Conservation (phyloP, 1,140 invertebrate genomes). For the Neoseiulus cucumeris region DNA sequence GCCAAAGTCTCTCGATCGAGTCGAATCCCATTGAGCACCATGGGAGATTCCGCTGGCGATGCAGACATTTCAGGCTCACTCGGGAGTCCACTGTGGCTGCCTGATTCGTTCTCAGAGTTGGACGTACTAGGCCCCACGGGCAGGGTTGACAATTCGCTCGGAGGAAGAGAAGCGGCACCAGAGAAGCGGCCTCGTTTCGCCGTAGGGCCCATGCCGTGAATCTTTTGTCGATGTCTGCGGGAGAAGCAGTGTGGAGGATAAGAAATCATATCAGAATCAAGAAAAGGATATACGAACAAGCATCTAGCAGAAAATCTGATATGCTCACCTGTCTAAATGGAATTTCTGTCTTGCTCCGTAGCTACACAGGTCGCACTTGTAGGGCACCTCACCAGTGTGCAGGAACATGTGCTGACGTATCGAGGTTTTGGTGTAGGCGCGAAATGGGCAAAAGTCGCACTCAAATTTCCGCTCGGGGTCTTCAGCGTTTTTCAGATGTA, state of each 20-base stretch:
- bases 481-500: neutral
- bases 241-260: neutral
- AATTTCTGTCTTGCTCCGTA: constrained; percentile 4
- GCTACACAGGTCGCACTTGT: neutral
- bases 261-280: neutral
- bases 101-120: neutral
- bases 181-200: constrained; percentile 3
- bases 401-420: constrained; percentile 9
- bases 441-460: constrained; percentile 5
- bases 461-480: constrained; percentile 1
- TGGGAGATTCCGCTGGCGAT: neutral
- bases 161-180: neutral
- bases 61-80: neutral
- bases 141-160: constrained; percentile 5
- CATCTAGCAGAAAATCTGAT: neutral
- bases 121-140: constrained; percentile 1
- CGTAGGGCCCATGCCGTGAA: neutral
- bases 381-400: constrained; percentile 6
- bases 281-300: neutral
- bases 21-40: neutral
- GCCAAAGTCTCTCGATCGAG: neutral
- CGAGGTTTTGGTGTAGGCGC: constrained; percentile 3
- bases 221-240: constrained; percentile 6
- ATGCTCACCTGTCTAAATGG: neutral
- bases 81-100: neutral